Base-by-base conservation (phyloP, 2,113 vertebrate species). In the Toxotes jaculatrix region DNA sequence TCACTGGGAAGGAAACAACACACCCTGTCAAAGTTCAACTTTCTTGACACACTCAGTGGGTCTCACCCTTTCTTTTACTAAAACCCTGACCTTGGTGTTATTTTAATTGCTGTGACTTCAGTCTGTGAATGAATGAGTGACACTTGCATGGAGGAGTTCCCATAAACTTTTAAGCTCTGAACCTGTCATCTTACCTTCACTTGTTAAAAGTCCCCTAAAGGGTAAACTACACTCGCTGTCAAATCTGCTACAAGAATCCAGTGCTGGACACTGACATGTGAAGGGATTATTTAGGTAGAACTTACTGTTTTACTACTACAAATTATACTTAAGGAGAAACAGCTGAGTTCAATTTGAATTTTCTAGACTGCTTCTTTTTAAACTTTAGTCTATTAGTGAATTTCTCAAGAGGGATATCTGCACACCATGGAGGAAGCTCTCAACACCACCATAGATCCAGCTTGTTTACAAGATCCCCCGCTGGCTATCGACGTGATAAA, bases 401-500 rank as follows among this genome's bases (percentile, higher is more conserved):
- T 47, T 53, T 75, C 23, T 63, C 8, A 36, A 42, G 70, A 77
- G 56, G 72, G 72, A 23, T 1, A 34, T 55, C 70, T 60, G 51
- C 55, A 19, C 9, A 11, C 43, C 64, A 91, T 93, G 90, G 93
- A 95, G 79, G 93, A 95, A 64, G 10, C 34, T 5, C 8, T 85
- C 31, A 95, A 95, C 77, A n/a, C 23, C 74, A 95, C 93, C 27
- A 89, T 95, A 6, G 67, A 95, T 77, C 95, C 94, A 1, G 82
- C 89, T 36, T 95, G 95, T 91, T 91, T 95, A 87, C 90, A 89
- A 6, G 84, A 94, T 32, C 93, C 93, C 1, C 94, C 95, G 0
- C 78, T 94, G 71, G 92, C 95, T 36, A 80, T 90, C 0, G 94
- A 95, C 13, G 87, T 94, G 83, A 91, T 95, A 62, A 89, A 70